Evolutionary conservation across 2,888 invertebrate genomes (phyloP), one percentile per base, ranked within the genome.

Genomic region (Nomada hirtipes): DNA sequence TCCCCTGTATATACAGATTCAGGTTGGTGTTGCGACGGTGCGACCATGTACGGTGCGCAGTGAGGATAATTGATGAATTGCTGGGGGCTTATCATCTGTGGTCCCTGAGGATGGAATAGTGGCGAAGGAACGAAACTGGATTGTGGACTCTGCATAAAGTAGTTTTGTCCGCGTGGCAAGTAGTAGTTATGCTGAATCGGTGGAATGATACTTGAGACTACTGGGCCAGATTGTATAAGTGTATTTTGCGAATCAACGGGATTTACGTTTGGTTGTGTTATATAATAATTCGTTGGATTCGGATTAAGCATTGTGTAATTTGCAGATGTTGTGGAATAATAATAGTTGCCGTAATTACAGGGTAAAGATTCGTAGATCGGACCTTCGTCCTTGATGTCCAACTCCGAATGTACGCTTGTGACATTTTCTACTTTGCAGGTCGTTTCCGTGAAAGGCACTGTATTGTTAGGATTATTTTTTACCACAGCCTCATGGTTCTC

Each of bases 311-410:
- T 83, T 3, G 89, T 82, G 64, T 90, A 90, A 76, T 89, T 90
- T 3, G 88, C 91, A 20, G 83, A n/a, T 18, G 73, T 9, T 10
- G 20, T 29, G n/a, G 36, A 36, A 36, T 36, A 36, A 7, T 83
- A 86, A 50, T 10, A 74, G 10, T n/a, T 76, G 0, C 23, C 73
- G 15, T 61, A 68, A 4, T 81, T 59, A 42, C 53, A 77, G 2
- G 83, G 18, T 7, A 83, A 13, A 9, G 82, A 76, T 53, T 92
- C 92, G 18, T 89, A 90, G 13, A 90, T 84, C 11, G 92, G 92
- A 13, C 88, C 90, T 61, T 93, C 93, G 29, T 93, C 93, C 52
- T 92, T 92, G 42, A 93, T 93, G 70, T 93, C 92, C 73, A 93
- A 65, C 68, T 92, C 93, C 15, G 93, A 93, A 80, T 93, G 93